Conservation (phyloP, 2,888 invertebrate species). For the Dascillus cervinus region DNA sequence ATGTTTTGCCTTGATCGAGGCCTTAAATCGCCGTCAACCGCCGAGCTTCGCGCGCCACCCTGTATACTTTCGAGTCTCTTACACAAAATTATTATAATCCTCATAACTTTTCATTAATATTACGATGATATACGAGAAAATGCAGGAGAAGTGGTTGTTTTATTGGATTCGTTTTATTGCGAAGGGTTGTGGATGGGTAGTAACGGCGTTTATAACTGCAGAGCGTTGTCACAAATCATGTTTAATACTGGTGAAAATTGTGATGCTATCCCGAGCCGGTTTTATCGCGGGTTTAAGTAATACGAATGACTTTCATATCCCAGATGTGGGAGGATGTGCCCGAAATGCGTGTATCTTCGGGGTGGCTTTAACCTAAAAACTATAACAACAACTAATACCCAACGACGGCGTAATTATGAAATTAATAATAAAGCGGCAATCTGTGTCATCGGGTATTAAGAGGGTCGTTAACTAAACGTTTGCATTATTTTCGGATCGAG, state of each 20-base stretch:
- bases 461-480: conserved; percentile 23
- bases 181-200: conserved; percentile 27
- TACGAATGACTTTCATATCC: conserved; percentile 45
- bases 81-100: conserved; percentile 9
- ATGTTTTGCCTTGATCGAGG: conserved; percentile 12
- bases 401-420: too few species aligned
- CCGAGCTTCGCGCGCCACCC: too few species aligned
- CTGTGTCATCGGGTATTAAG: conserved; percentile 26
- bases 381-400: too few species aligned
- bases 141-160: too few species aligned
- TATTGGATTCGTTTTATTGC: conserved; percentile 25
- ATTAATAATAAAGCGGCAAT: conserved; percentile 22
- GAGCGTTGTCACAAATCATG: conserved; percentile 40
- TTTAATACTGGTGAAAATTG: conserved; percentile 43
- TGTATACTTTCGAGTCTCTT: too few species aligned
- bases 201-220: conserved; percentile 29
- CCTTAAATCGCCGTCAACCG: too few species aligned
- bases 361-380: conserved; percentile 1
- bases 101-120: too few species aligned
- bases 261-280: conserved; percentile 41
- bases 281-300: conserved; percentile 49
- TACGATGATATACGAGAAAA: too few species aligned
- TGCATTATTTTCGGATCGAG: conserved; percentile 27
- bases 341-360: conserved; percentile 15
- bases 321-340: conserved; percentile 30